A percentile compares a stretch with the other conserved stretches of the same genome.
Conservation (phyloP, 2,797 vertebrate species). For the Sebastes iracundus region DNA sequence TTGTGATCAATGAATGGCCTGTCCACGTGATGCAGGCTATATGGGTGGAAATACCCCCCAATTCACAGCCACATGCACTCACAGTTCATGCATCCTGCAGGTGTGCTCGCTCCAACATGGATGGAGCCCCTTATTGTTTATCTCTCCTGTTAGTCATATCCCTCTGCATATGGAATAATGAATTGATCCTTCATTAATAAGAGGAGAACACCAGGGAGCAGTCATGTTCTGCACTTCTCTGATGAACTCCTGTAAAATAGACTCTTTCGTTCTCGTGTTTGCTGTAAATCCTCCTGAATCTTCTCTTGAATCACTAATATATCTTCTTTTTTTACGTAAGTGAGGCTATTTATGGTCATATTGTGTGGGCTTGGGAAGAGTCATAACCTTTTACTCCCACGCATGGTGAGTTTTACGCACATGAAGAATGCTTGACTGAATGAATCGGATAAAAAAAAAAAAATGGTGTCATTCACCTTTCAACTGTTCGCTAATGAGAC, state of each 20-base stretch:
- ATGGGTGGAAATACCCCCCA: constrained; percentile 52
- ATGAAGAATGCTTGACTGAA: constrained; percentile 61
- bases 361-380: constrained; percentile 67
- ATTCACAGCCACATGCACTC: constrained; percentile 14
- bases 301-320: constrained; percentile 5
- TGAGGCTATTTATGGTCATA: constrained; percentile 66
- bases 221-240: constrained; percentile 39
- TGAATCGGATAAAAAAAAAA: constrained; percentile 67
- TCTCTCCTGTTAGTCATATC: constrained; percentile 37
- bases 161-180: constrained; percentile 58
- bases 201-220: constrained; percentile 47
- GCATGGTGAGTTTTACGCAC: constrained; percentile 66
- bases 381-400: constrained; percentile 67
- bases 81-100: constrained; percentile 43
- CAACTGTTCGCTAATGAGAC: constrained; percentile 46
- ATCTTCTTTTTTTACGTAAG: constrained; percentile 59
- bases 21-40: constrained; percentile 56
- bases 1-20: constrained; percentile 59
- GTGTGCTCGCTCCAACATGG: constrained; percentile 51
- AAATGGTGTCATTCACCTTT: constrained; percentile 58
- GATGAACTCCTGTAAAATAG: constrained; percentile 25
- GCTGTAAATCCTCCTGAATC: neutral
- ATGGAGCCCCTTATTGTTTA: constrained; percentile 19
- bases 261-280: constrained; percentile 6
- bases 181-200: constrained; percentile 68